phyloP scores from a whole-genome alignment of 2,888 invertebrate species.

The Melolontha melolontha region DNA sequence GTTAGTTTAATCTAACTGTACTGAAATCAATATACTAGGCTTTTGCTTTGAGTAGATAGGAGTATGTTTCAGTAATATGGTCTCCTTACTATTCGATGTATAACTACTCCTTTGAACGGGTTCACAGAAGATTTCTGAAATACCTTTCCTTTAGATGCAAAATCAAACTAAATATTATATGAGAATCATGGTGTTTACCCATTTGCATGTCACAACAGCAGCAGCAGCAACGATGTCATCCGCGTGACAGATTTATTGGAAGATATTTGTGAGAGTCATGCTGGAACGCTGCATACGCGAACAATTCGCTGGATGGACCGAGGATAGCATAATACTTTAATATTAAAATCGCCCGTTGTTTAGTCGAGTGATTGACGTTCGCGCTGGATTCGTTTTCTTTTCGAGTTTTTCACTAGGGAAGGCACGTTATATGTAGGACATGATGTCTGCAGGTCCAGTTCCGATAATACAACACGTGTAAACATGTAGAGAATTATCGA shows the following conservation, averaged over 20 bases:
- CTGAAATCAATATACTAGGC: no score
- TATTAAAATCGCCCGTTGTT: conserved; percentile 62
- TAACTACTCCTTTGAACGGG: no score
- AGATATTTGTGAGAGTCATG: no score
- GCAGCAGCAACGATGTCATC: conserved; percentile 46
- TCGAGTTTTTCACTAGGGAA: no score
- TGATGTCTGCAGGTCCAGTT: conserved; percentile 22
- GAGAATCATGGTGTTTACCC: conserved; percentile 46
- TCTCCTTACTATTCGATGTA: no score
- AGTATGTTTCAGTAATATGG: no score
- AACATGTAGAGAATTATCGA: conserved; percentile 37
- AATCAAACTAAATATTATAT: conserved; percentile 57
- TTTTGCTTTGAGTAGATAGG: no score
- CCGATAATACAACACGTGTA: conserved; percentile 43
- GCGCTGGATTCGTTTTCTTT: conserved; percentile 35
- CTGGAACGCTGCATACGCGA: conserved; percentile 41
- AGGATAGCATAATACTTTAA: conserved; percentile 33
- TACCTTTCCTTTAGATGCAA: no score
- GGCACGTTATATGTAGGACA: no score
- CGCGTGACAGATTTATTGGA: conserved; percentile 65
- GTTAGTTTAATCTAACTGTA: no score
- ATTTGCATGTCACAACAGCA: conserved; percentile 64
- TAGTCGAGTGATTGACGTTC: conserved; percentile 47
- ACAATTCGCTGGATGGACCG: neutral
- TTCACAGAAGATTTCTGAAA: no score